Percentiles rank a stretch among this genome's conserved stretches.
Conservation (phyloP, 2,113 vertebrate species). For the Colistium nudipinnis region DNA sequence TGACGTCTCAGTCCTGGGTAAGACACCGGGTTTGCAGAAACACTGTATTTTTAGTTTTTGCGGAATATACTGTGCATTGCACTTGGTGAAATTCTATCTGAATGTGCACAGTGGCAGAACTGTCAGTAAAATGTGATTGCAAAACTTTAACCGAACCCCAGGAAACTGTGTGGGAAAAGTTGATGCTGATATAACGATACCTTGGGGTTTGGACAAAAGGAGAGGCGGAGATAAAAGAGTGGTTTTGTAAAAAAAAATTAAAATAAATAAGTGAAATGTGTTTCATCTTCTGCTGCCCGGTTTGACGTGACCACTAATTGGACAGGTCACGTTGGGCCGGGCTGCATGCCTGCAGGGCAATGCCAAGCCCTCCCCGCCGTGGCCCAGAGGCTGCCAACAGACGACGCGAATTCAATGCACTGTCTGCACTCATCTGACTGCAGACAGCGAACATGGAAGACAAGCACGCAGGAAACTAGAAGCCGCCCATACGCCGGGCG, state of each 20-base stretch:
- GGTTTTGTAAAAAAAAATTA: background rate
- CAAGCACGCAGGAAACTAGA: constrained; percentile 21
- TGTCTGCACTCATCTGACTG: constrained; percentile 31
- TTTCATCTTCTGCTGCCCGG: constrained; percentile 3
- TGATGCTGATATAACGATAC: background rate
- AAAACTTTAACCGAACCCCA: background rate
- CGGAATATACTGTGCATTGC: background rate
- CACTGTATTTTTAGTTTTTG: constrained; percentile 18
- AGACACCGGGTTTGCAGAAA: background rate
- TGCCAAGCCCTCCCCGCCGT: constrained; percentile 19
- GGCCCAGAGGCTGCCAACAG: constrained; percentile 18
- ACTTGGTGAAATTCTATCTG: constrained; percentile 10
- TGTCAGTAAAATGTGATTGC: background rate
- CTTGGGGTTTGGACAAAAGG: background rate
- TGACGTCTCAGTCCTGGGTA: constrained; percentile 6
- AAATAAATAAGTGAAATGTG: background rate
- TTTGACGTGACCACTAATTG: constrained; percentile 42
- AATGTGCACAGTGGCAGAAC: constrained; percentile 8
- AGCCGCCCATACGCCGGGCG: constrained; percentile 11
- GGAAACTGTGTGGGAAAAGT: background rate
- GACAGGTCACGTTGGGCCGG: constrained; percentile 33
- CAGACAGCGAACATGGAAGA: constrained; percentile 12
- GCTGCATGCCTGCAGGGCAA: constrained; percentile 34
- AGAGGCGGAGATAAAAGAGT: background rate
- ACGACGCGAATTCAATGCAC: no score